These are phyloP conservation scores for Peromyscus nudipes DNA, from an alignment of 2,797 vertebrate species.

Conservation along the genomic window DNA sequence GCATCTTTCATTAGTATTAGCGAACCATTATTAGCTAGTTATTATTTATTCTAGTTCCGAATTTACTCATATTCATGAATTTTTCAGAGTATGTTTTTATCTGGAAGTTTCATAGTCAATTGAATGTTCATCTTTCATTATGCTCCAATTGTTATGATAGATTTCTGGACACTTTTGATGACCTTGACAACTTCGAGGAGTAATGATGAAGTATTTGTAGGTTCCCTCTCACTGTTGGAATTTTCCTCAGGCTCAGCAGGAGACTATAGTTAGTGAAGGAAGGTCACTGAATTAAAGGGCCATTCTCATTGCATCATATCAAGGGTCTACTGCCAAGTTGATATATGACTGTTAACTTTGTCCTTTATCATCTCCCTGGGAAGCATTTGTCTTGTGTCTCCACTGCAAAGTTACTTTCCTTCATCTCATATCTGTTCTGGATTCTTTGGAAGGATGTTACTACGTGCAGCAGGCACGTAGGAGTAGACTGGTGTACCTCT, in stretches of 20 bases:
- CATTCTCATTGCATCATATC: not conserved
- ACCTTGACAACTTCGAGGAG: not conserved
- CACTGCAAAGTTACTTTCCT: not conserved
- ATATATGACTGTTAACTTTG: constrained; percentile 55
- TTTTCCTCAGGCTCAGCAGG: not conserved
- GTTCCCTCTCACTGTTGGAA: not conserved
- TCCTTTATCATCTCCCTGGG: constrained; percentile 7
- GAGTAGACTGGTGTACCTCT: not conserved
- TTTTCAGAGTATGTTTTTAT: not conserved
- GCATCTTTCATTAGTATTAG: not conserved
- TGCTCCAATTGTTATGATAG: not conserved
- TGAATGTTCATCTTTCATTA: not conserved
- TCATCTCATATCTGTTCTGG: not conserved
- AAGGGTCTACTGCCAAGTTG: not conserved
- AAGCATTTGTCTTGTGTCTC: constrained; percentile 32
- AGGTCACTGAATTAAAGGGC: constrained; percentile 39
- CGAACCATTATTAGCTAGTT: not conserved
- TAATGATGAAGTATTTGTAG: not conserved
- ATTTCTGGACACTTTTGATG: not conserved
- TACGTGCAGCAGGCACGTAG: not conserved
- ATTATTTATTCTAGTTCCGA: not conserved
- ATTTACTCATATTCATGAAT: not conserved
- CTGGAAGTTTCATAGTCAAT: not conserved
- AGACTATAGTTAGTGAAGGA: not conserved
- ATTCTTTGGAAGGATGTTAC: not conserved